These are phyloP conservation scores for Hetaerina americana DNA, from an alignment of 1,140 invertebrate species.

Conservation along the genomic window DNA sequence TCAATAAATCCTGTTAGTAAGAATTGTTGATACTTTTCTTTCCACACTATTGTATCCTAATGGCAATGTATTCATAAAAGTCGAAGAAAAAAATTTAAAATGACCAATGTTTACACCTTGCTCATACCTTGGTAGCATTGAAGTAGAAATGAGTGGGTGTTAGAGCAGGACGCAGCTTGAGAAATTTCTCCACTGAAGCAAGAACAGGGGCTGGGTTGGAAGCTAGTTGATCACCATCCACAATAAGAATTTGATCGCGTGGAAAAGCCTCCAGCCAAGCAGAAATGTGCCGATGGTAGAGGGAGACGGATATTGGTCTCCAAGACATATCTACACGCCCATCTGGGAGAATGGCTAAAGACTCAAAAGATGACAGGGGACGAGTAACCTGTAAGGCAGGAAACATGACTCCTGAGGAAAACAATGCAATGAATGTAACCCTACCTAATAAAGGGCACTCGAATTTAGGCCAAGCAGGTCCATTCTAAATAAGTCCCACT, in stretches of 20 bases:
- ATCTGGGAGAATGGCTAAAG: conserved; percentile 62
- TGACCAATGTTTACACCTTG: too few species aligned
- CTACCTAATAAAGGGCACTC: too few species aligned
- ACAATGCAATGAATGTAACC: too few species aligned
- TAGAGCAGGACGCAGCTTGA: conserved; percentile 26
- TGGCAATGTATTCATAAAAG: too few species aligned
- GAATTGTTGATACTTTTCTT: too few species aligned
- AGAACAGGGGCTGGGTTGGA: conserved; percentile 85
- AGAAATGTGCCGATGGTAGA: conserved; percentile 71
- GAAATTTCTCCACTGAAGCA: conserved; percentile 74
- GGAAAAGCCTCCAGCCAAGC: conserved; percentile 77
- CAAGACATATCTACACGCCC: conserved; percentile 73
- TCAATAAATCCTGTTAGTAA: too few species aligned
- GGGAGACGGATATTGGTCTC: conserved; percentile 59
- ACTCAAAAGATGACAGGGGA: conserved; percentile 47
- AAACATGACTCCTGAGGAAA: too few species aligned
- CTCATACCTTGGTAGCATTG: conserved; percentile 71
- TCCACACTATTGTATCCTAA: too few species aligned
- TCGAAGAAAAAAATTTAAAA: too few species aligned
- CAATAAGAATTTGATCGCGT: conserved; percentile 78
- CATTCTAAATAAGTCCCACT: too few species aligned
- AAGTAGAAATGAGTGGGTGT: conserved; percentile 72
- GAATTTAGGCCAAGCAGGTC: too few species aligned
- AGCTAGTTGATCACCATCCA: conserved; percentile 92
- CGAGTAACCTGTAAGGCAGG: too few species aligned